These are phyloP conservation scores for Lithophane leautieri DNA, from an alignment of 2,888 invertebrate species.

Conservation along the genomic window DNA sequence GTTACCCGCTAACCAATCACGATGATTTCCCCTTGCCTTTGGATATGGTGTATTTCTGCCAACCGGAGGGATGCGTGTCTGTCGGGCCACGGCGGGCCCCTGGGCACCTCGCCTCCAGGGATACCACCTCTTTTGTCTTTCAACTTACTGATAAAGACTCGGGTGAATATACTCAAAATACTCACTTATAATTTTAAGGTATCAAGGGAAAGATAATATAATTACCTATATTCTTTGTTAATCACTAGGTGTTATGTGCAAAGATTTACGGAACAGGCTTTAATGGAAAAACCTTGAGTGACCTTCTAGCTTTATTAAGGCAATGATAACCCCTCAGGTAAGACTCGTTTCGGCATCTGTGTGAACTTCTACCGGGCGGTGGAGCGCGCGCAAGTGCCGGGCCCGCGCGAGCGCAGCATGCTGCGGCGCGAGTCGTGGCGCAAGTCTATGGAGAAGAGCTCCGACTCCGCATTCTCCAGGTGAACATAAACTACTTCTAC, in stretches of 20 bases:
- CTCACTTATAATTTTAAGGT: not conserved
- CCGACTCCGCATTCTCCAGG: constrained; percentile 98
- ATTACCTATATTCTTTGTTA: not conserved
- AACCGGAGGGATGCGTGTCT: constrained; percentile 99
- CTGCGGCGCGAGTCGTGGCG: constrained; percentile 96
- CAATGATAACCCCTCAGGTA: constrained; percentile 87
- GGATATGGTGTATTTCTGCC: constrained; percentile 99
- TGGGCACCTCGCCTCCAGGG: constrained; percentile 91
- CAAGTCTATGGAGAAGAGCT: constrained; percentile 97
- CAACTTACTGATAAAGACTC: constrained; percentile 99
- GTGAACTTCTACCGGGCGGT: constrained; percentile 99
- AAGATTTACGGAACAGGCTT: not conserved
- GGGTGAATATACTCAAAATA: constrained; percentile 87
- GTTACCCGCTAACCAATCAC: constrained; percentile 99
- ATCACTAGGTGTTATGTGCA: not conserved
- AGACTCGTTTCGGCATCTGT: constrained; percentile 98
- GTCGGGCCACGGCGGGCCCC: constrained; percentile 95
- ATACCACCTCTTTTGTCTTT: constrained; percentile 99
- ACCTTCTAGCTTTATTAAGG: not conserved
- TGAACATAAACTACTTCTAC: constrained; percentile 85
- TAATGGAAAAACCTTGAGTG: not conserved
- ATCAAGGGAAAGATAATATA: not conserved
- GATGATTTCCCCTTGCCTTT: constrained; percentile 98
- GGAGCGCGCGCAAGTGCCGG: constrained; percentile 91
- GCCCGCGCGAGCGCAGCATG: constrained; percentile 84